A percentile compares a stretch with the other conserved stretches of the same genome.
phyloP scores from a whole-genome alignment of 2,888 invertebrate species.

The Rambutsinella grinnellia region DNA sequence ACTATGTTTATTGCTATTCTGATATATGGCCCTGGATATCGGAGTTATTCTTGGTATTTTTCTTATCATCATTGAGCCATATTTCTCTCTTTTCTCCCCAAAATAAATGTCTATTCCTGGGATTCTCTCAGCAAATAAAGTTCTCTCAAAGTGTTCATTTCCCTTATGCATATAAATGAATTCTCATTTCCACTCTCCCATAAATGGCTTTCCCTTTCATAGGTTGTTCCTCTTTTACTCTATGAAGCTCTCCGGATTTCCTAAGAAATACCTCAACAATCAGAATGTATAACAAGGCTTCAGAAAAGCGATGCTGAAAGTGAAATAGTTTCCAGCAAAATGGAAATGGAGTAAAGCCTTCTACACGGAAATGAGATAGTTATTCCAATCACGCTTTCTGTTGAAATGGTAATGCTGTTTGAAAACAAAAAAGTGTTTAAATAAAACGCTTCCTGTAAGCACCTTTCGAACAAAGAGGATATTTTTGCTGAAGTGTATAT shows the following conservation, averaged over 20 bases:
- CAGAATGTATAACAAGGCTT: not conserved
- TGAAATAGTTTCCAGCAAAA: not conserved
- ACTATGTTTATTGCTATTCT: not conserved
- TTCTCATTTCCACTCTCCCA: not conserved
- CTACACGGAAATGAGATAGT: not conserved
- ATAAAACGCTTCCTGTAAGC: no score
- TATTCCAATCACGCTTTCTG: no score
- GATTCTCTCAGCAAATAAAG: not conserved
- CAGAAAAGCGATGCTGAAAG: not conserved
- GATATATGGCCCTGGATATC: no score
- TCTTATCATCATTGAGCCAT: not conserved
- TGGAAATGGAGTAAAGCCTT: constrained; percentile 1
- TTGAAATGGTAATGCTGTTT: no score
- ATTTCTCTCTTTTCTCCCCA: not conserved
- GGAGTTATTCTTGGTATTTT: not conserved
- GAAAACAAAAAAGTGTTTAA: no score
- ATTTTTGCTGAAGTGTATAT: no score
- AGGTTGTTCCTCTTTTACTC: not conserved
- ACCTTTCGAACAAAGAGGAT: no score
- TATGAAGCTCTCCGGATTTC: constrained; percentile 19
- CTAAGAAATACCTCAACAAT: constrained; percentile 27
- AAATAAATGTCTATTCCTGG: not conserved
- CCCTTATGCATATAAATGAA: not conserved
- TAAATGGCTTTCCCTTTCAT: not conserved
- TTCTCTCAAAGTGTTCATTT: not conserved